phyloP scores from a whole-genome alignment of 2,113 vertebrate species.

The Pyxicephalus adspersus region DNA sequence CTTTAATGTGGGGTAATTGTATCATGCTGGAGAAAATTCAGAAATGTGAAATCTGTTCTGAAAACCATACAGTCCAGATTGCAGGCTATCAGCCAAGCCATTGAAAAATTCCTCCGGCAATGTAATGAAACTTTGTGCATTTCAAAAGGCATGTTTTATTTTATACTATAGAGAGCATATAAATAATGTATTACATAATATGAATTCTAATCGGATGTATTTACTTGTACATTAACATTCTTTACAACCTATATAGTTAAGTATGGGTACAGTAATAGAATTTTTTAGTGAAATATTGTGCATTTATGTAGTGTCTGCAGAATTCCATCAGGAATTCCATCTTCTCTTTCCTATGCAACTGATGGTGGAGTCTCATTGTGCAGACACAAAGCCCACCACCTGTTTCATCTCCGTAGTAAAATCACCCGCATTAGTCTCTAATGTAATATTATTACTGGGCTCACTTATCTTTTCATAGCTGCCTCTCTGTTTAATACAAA shows the following conservation, averaged over 20 bases:
- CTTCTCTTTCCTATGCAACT: constrained; percentile 1
- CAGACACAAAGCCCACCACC: constrained; percentile 32
- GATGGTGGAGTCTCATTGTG: constrained; percentile 31
- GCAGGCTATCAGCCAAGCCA: too few relatives aligned
- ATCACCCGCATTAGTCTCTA: constrained; percentile 35
- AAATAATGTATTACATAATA: too few relatives aligned
- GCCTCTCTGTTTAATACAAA: constrained; percentile 52
- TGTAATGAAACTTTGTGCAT: too few relatives aligned
- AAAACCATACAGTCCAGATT: too few relatives aligned
- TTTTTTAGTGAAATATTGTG: neutral
- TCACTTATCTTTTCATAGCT: constrained; percentile 44
- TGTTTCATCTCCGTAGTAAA: constrained; percentile 28
- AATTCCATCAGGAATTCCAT: constrained; percentile 14
- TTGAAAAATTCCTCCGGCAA: too few relatives aligned
- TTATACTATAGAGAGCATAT: too few relatives aligned
- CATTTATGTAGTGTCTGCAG: neutral
- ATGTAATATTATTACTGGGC: constrained; percentile 52
- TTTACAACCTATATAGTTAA: neutral
- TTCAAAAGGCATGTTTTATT: too few relatives aligned
- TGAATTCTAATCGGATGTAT: too few relatives aligned
- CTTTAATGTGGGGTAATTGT: too few relatives aligned
- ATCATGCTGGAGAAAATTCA: too few relatives aligned
- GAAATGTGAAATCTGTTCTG: too few relatives aligned
- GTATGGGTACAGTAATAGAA: constrained; percentile 12
- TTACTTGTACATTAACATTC: neutral